phyloP scores from a whole-genome alignment of 2,797 vertebrate species.

The Chaenodraco wilsoni region DNA sequence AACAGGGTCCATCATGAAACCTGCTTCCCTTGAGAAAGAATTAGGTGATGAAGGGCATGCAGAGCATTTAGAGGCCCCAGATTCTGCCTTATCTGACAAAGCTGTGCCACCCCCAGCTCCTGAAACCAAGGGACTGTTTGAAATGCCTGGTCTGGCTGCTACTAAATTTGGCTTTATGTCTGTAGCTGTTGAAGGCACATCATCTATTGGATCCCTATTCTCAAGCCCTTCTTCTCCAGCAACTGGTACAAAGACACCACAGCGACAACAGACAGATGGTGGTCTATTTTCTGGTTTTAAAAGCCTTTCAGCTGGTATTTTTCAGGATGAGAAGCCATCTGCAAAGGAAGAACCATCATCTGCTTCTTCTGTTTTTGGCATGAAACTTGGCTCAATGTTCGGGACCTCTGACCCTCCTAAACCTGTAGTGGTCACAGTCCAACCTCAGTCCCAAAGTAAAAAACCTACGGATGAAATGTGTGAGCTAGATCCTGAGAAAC shows the following conservation, averaged over 20 bases:
- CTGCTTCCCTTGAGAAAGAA: conserved; percentile 25
- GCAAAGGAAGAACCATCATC: conserved; percentile 71
- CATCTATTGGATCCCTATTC: conserved; percentile 88
- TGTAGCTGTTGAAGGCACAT: conserved; percentile 77
- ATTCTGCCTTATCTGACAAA: conserved; percentile 43
- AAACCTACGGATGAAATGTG: conserved; percentile 44
- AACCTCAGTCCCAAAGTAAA: conserved; percentile 65
- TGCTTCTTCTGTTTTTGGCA: conserved; percentile 83
- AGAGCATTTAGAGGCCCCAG: conserved; percentile 18
- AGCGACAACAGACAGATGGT: conserved; percentile 70
- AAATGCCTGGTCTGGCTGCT: conserved; percentile 79
- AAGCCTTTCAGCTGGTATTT: conserved; percentile 88
- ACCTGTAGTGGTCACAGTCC: conserved; percentile 64
- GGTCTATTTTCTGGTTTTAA: conserved; percentile 89
- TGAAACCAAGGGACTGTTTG: conserved; percentile 80
- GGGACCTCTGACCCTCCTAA: conserved; percentile 73
- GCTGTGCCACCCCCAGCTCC: conserved; percentile 30
- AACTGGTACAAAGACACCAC: conserved; percentile 60
- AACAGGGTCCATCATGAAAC: conserved; percentile 29
- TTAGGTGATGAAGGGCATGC: conserved; percentile 6
- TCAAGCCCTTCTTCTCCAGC: conserved; percentile 76
- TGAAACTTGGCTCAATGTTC: conserved; percentile 83
- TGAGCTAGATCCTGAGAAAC: conserved; percentile 66
- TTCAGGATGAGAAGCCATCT: conserved; percentile 86
- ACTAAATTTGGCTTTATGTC: conserved; percentile 87